Conservation (phyloP, 2,797 vertebrate species). For the Aplochiton taeniatus region DNA sequence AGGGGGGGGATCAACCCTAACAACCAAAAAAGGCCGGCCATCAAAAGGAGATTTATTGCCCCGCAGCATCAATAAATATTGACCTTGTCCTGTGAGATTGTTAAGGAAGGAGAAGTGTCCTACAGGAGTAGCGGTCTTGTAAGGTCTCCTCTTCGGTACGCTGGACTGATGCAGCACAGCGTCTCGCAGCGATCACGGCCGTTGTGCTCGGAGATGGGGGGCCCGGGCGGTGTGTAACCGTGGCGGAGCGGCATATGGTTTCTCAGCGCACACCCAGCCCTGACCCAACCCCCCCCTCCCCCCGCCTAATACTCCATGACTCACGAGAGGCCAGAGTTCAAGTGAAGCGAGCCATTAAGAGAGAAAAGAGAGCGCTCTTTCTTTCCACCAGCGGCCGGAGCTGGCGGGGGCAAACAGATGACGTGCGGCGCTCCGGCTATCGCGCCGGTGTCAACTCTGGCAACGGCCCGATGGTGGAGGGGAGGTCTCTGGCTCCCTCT, state of each 20-base stretch:
- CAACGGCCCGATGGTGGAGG: constrained; percentile 18
- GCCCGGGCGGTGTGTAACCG: too few relatives aligned
- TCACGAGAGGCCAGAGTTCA: constrained; percentile 38
- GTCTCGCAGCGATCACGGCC: too few relatives aligned
- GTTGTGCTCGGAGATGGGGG: too few relatives aligned
- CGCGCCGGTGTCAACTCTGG: constrained; percentile 30
- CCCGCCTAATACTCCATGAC: neutral
- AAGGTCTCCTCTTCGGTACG: constrained; percentile 2
- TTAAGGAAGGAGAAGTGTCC: constrained; percentile 30
- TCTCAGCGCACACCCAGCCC: neutral
- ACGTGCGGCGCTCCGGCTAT: constrained; percentile 31
- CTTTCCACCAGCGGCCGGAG: constrained; percentile 31
- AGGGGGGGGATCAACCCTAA: too few relatives aligned
- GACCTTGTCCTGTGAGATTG: constrained; percentile 33
- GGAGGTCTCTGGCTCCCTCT: constrained; percentile 32
- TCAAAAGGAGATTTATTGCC: constrained; percentile 55
- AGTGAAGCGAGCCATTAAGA: constrained; percentile 44
- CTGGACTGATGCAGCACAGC: too few relatives aligned
- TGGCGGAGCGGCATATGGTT: neutral
- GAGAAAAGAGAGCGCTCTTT: constrained; percentile 23
- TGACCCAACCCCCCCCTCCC: too few relatives aligned
- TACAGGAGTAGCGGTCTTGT: neutral
- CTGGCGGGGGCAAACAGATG: constrained; percentile 49
- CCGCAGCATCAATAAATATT: constrained; percentile 41
- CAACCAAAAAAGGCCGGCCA: constrained; percentile 45